phyloP scores from a whole-genome alignment of 1,140 invertebrate species.

The Tetragnatha versicolor region DNA sequence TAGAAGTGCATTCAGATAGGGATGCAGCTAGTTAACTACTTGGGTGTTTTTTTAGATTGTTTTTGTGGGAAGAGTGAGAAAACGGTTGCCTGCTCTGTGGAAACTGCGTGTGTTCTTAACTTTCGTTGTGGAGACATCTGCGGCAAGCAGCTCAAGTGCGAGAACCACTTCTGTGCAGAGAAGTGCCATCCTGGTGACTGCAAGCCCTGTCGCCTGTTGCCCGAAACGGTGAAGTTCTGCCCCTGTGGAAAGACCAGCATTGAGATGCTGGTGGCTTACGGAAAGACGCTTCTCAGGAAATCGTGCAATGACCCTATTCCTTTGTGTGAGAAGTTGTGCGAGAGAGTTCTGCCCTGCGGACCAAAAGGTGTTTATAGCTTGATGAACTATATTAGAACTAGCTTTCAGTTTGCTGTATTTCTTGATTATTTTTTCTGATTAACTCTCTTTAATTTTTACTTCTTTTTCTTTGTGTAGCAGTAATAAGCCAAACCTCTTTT shows the following conservation, averaged over 20 bases:
- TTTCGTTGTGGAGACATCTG: slow-evolving; percentile 65
- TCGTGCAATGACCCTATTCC: slow-evolving; percentile 87
- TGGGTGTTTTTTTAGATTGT: slow-evolving; percentile 68
- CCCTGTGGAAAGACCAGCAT: slow-evolving; percentile 80
- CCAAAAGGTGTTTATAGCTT: slow-evolving; percentile 70
- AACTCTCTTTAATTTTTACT: no score
- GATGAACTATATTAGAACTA: no score
- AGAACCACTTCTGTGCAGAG: slow-evolving; percentile 60
- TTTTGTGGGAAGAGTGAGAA: slow-evolving; percentile 69
- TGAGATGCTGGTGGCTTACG: slow-evolving; percentile 58
- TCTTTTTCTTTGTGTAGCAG: no score
- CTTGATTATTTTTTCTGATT: no score
- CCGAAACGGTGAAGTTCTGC: slow-evolving; percentile 76
- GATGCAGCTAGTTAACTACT: no score
- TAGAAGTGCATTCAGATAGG: no score
- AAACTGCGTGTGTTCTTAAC: slow-evolving; percentile 58
- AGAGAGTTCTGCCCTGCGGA: slow-evolving; percentile 81
- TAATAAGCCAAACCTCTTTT: no score
- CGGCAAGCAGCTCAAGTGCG: slow-evolving; percentile 60
- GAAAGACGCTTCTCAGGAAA: slow-evolving; percentile 60
- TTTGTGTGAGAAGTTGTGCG: slow-evolving; percentile 81
- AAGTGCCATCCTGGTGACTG: slow-evolving; percentile 62
- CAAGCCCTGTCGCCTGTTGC: slow-evolving; percentile 70
- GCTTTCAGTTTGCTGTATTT: no score
- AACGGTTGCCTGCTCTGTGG: slow-evolving; percentile 67